phyloP scores from a whole-genome alignment of 2,797 vertebrate species.

The Hippocampus kuda region DNA sequence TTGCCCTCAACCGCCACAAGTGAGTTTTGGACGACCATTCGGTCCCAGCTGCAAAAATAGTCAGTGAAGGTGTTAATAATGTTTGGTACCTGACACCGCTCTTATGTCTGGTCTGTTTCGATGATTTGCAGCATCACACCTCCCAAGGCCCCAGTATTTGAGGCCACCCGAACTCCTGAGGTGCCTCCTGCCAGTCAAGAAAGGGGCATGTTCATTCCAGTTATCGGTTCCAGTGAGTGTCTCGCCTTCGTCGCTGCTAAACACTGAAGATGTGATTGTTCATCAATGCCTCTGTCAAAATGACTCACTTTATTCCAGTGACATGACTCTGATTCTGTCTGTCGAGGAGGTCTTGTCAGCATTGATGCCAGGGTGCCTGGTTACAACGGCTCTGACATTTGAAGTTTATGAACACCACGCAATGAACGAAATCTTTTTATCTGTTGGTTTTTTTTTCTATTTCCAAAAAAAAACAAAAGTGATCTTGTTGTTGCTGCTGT shows the following conservation, averaged over 20 bases:
- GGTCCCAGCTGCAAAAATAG: not conserved
- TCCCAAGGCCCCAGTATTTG: slow-evolving; percentile 56
- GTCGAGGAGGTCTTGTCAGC: no score
- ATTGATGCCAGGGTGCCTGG: no score
- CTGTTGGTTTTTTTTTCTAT: no score
- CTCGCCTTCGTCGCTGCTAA: not conserved
- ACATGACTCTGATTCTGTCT: no score
- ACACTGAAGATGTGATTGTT: not conserved
- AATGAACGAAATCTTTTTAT: no score
- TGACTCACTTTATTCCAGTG: not conserved
- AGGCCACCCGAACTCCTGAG: slow-evolving; percentile 37
- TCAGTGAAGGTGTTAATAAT: not conserved
- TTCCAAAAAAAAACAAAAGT: no score
- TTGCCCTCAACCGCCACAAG: slow-evolving; percentile 87
- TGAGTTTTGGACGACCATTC: slow-evolving; percentile 32
- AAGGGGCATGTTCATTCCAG: slow-evolving; percentile 68
- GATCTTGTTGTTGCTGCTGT: no score
- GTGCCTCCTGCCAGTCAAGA: slow-evolving; percentile 40
- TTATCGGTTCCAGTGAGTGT: slow-evolving; percentile 74
- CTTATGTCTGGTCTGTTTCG: not conserved
- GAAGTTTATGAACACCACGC: no score
- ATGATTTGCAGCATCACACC: slow-evolving; percentile 52
- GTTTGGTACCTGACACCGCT: not conserved
- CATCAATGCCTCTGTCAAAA: not conserved
- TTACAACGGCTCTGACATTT: no score